Conservation (phyloP, 2,888 invertebrate genomes). For the Agrilus mali region DNA sequence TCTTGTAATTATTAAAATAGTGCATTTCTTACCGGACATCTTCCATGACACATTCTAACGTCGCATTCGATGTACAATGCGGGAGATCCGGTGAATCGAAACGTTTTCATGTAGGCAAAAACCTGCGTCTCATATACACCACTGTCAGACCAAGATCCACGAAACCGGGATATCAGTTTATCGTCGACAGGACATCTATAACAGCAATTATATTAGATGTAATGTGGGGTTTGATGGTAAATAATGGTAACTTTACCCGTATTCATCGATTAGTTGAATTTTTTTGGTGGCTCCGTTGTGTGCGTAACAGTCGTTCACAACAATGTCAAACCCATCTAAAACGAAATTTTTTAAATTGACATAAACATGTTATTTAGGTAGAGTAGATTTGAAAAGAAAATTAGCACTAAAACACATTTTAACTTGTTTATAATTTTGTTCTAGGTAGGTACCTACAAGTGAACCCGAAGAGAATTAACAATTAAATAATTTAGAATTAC, state of each 20-base stretch:
- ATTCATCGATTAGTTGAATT: conserved; percentile 85
- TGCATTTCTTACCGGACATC: conserved; percentile 67
- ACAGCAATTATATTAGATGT: conserved; percentile 13
- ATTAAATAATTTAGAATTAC: too few species aligned
- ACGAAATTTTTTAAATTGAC: too few species aligned
- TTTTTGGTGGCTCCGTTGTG: conserved; percentile 88
- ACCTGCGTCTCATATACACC: conserved; percentile 88
- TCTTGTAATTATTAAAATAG: too few species aligned
- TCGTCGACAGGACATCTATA: conserved; percentile 81
- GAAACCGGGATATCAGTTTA: conserved; percentile 81
- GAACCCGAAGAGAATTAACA: too few species aligned
- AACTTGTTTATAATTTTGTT: too few species aligned
- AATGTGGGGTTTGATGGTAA: background rate
- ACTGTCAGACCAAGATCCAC: conserved; percentile 85
- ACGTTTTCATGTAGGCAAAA: conserved; percentile 90
- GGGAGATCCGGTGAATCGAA: conserved; percentile 86
- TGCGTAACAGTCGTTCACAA: conserved; percentile 87
- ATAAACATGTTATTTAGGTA: too few species aligned
- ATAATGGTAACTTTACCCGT: conserved; percentile 47
- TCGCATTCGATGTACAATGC: conserved; percentile 91
- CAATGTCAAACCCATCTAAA: conserved; percentile 87
- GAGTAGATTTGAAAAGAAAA: too few species aligned
- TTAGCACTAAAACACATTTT: too few species aligned
- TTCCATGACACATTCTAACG: conserved; percentile 89
- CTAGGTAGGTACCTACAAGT: too few species aligned